Evolutionary conservation across 2,888 invertebrate genomes (phyloP).

Genomic region (Eupithecia tripunctaria): DNA sequence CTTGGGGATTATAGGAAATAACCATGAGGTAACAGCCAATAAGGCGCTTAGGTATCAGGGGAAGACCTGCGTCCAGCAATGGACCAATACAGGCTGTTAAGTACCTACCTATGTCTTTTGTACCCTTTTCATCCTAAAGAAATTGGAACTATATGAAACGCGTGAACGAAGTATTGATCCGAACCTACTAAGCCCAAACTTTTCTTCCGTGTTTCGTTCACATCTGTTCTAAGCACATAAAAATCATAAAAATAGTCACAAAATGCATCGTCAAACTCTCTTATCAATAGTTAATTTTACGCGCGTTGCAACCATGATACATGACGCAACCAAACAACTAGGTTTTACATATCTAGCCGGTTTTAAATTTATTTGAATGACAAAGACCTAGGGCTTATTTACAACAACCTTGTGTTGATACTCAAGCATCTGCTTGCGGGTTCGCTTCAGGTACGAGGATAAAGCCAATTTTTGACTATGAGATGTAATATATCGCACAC

Average conservation of each 20-base stretch:
- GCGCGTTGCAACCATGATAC: conserved; percentile 49
- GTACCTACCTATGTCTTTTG: no score
- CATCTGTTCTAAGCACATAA: conserved; percentile 1
- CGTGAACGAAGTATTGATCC: no score
- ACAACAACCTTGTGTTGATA: background rate
- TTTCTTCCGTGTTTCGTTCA: background rate
- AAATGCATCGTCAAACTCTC: conserved; percentile 36
- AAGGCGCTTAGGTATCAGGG: no score
- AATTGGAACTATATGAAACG: no score
- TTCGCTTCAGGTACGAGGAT: background rate
- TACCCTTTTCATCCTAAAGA: no score
- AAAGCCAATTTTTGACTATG: background rate
- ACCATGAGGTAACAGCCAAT: no score
- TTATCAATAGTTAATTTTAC: conserved; percentile 59
- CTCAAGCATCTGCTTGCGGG: background rate
- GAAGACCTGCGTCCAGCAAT: no score
- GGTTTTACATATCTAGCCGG: background rate
- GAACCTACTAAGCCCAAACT: background rate
- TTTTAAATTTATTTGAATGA: background rate
- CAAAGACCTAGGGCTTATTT: background rate
- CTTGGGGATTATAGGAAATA: no score
- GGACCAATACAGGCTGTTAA: no score
- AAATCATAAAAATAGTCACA: conserved; percentile 25
- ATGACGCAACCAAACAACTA: background rate
- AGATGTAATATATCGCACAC: no score